Percentiles rank a stretch among this genome's conserved stretches.
These are phyloP conservation scores for Xestobium rufovillosum DNA, from an alignment of 2,888 invertebrate species.

Conservation along the genomic window DNA sequence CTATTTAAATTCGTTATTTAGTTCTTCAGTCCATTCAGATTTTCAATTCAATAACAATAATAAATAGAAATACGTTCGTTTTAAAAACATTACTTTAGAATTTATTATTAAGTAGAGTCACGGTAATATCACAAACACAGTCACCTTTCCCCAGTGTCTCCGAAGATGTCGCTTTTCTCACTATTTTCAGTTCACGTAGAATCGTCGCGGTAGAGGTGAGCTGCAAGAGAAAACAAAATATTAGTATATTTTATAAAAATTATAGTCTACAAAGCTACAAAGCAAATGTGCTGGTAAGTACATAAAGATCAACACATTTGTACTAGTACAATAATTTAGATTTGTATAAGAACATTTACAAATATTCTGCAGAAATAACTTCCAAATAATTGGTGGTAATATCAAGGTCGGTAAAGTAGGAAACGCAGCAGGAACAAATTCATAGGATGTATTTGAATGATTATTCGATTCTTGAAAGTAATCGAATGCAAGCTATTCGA, in stretches of 20 bases:
- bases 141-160: slow-evolving; percentile 21
- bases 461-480: too few species aligned
- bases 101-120: slow-evolving; percentile 28
- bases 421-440: too few species aligned
- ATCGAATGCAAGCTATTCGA: too few species aligned
- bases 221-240: slow-evolving; percentile 29
- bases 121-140: slow-evolving; percentile 39
- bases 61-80: slow-evolving; percentile 24
- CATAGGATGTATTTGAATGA: too few species aligned
- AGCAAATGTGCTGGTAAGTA: too few species aligned
- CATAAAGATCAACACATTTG: too few species aligned
- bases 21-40: slow-evolving; percentile 30
- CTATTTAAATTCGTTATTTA: slow-evolving; percentile 31
- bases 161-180: slow-evolving; percentile 10
- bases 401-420: too few species aligned
- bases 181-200: slow-evolving; percentile 23
- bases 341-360: too few species aligned
- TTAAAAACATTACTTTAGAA: slow-evolving; percentile 27
- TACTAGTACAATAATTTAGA: too few species aligned
- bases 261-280: too few species aligned
- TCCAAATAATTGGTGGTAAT: too few species aligned
- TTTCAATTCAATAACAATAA: slow-evolving; percentile 27
- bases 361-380: too few species aligned
- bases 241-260: slow-evolving; percentile 22
- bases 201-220: slow-evolving; percentile 28